Conservation (phyloP, 1,140 invertebrate species). For the Latrodectus geometricus region DNA sequence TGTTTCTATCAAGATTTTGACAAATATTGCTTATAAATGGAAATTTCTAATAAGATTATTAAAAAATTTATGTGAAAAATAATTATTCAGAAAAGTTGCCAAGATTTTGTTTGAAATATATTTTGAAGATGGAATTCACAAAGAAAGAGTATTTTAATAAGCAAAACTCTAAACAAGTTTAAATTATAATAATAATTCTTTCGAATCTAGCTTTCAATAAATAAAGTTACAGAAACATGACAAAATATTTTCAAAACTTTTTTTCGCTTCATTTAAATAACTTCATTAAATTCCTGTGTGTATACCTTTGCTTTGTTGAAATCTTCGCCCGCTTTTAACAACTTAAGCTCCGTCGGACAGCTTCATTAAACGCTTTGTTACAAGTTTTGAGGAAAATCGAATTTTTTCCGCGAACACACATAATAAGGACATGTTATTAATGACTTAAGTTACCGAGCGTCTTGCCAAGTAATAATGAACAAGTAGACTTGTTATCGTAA, state of each 20-base stretch:
- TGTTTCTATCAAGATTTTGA: too few species aligned
- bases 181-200: not conserved
- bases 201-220: not conserved
- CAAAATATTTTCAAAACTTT: not conserved
- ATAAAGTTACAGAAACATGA: not conserved
- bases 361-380: not conserved
- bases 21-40: too few species aligned
- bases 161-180: too few species aligned
- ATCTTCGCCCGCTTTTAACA: not conserved
- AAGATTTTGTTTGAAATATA: too few species aligned
- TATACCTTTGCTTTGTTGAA: not conserved
- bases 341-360: not conserved
- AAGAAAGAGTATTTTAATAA: too few species aligned
- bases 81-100: too few species aligned
- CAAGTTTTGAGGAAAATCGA: not conserved
- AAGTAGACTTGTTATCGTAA: not conserved
- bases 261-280: not conserved
- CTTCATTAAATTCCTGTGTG: not conserved
- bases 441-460: not conserved
- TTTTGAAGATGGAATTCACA: too few species aligned
- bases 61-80: too few species aligned
- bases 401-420: not conserved
- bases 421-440: not conserved
- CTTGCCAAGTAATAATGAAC: not conserved
- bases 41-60: too few species aligned